Conservation (phyloP, 2,888 invertebrate species). For the Amphipoea oculea region DNA sequence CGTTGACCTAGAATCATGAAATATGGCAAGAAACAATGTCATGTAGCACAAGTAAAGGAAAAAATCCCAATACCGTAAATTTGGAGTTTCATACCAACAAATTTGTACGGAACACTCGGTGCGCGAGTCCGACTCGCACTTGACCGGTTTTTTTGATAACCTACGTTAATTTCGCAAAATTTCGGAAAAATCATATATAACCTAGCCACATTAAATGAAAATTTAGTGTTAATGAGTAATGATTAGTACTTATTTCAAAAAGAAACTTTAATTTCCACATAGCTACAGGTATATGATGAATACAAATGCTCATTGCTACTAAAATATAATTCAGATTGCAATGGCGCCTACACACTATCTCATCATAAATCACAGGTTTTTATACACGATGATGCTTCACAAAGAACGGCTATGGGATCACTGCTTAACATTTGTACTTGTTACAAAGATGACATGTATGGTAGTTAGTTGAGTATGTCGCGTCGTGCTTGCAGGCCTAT, state of each 20-base stretch:
- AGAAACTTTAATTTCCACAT: neutral
- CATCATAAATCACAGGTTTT: conserved; percentile 23
- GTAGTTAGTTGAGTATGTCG: conserved; percentile 32
- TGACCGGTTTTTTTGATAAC: no score
- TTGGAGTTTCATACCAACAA: no score
- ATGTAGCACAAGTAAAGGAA: no score
- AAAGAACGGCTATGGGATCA: conserved; percentile 13
- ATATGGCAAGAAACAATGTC: no score
- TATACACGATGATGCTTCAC: neutral
- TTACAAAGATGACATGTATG: conserved; percentile 60
- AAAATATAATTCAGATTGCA: neutral
- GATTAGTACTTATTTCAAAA: neutral
- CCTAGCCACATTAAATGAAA: neutral
- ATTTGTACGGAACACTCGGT: no score
- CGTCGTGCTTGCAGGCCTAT: conserved; percentile 53
- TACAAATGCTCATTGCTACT: neutral
- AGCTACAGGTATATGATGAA: neutral
- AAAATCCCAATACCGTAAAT: no score
- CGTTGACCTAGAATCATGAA: no score
- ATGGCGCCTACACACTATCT: no score
- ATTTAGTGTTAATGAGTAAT: neutral
- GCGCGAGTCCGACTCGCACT: no score
- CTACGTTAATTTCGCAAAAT: no score
- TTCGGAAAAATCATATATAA: no score
- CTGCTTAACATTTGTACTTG: conserved; percentile 23